These are phyloP conservation scores for Drosophila mulleri DNA, from an alignment of 2,888 invertebrate genomes.

Conservation along the genomic window DNA sequence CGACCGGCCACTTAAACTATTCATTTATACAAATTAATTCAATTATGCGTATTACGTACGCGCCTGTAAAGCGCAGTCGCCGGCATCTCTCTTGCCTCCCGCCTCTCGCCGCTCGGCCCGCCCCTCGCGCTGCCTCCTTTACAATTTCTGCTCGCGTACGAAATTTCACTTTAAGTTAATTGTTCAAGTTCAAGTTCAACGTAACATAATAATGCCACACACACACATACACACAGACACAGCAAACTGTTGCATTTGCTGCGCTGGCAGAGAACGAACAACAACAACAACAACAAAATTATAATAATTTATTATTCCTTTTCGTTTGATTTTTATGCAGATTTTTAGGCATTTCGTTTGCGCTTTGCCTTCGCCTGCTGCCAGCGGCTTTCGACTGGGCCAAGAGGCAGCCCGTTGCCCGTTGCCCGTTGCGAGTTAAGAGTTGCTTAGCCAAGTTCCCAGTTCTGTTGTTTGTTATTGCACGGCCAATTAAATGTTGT, in stretches of 20 bases:
- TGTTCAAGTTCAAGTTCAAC: conserved; percentile 83
- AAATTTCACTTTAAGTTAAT: conserved; percentile 83
- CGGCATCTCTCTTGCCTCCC: conserved; percentile 50
- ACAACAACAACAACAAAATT: conserved; percentile 54
- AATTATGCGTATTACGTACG: conserved; percentile 83
- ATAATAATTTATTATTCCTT: conserved; percentile 82
- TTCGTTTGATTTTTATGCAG: conserved; percentile 80
- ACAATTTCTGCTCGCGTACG: conserved; percentile 81
- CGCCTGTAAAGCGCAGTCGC: conserved; percentile 79
- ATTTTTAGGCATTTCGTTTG: conserved; percentile 66
- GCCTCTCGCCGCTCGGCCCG: background rate
- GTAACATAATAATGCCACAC: conserved; percentile 77
- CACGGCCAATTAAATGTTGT: conserved; percentile 15
- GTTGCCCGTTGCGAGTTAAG: conserved; percentile 34
- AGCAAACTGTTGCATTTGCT: conserved; percentile 61
- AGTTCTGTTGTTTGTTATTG: conserved; percentile 47
- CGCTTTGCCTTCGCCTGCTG: conserved; percentile 30
- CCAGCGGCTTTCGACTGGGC: conserved; percentile 14
- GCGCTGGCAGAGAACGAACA: conserved; percentile 7
- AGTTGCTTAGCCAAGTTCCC: conserved; percentile 38
- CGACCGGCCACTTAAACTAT: conserved; percentile 81
- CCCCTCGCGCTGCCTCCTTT: conserved; percentile 47
- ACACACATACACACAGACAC: conserved; percentile 34
- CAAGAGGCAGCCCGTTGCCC: conserved; percentile 21
- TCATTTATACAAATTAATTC: conserved; percentile 85